Base-by-base conservation (phyloP, 2,797 vertebrate genomes). In the Otus scops region DNA sequence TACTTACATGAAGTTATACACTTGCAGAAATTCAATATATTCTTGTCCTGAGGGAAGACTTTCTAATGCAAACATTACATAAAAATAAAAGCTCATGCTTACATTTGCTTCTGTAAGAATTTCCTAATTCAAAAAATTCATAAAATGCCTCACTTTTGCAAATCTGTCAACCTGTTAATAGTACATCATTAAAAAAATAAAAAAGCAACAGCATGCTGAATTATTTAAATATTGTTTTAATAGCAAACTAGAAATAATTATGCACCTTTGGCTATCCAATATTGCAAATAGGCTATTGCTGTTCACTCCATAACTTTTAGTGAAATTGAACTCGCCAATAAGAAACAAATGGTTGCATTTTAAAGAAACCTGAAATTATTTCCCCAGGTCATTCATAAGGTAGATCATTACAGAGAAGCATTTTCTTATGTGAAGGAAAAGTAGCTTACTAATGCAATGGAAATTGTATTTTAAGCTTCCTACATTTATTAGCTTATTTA, bases 291-390 rank as follows among this genome's bases (percentile, higher is more conserved):
- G 59, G 61, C 88, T 87, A 43, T 81, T 87, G 89, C 93, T 87
- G 75, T 76, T 82, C 63, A 48, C 74, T 88, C 57, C 67, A 28
- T 96, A 92, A 95, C 85, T 90, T 85, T 82, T 94, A 69, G 80
- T 95, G 81, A 95, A 92, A 90, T 85, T 88, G 86, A 97, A 96
- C 60, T 95, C 59, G 6, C 89, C 88, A 96, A 64, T 78, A 95
- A 94, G 93, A 96, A 93, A 96, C 82, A 96, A 97, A 96, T 93
- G 87, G 83, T 47, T 96, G 88, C 65, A 48, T 95, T 97, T 95
- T 96, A 92, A 96, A 95, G 91, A 89, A 96, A 97, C 64, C 77
- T 82, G 65, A 96, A 94, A 97, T 95, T 83, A 97, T 95, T 97
- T 96, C 96, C 96, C 74, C 85, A 57, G 89, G 96, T 97, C 71